phyloP scores from a whole-genome alignment of 2,888 invertebrate genomes.

The Lasioglossum lativentre region DNA sequence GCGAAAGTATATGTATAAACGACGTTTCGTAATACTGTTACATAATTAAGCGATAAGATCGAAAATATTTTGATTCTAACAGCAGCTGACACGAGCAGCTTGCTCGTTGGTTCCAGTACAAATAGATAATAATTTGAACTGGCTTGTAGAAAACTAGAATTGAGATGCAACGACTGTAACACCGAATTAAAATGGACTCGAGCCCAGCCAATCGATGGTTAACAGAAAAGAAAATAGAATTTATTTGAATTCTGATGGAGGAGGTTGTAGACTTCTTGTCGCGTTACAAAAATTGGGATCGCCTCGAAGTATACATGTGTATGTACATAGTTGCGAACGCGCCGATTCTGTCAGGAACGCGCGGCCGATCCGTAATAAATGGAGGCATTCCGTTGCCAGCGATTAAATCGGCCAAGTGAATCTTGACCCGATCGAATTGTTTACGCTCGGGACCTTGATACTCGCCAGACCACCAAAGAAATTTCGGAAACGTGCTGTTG shows the following conservation, averaged over 20 bases:
- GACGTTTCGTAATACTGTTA: background rate
- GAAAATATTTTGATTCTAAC: background rate
- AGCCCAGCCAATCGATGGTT: no score
- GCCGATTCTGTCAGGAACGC: background rate
- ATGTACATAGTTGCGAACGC: background rate
- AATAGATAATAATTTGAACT: background rate
- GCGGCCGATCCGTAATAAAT: background rate
- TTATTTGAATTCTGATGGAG: background rate
- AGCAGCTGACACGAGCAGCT: background rate
- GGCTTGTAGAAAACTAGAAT: background rate
- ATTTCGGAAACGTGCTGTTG: constrained; percentile 40
- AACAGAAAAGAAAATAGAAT: background rate
- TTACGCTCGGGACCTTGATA: constrained; percentile 47
- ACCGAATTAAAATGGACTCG: background rate
- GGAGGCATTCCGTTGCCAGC: constrained; percentile 11
- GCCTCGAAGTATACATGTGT: no score
- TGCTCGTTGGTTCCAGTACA: background rate
- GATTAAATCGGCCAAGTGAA: constrained; percentile 40
- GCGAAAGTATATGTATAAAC: background rate
- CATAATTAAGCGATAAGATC: background rate
- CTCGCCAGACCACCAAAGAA: constrained; percentile 56
- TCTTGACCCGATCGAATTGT: constrained; percentile 55
- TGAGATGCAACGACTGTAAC: background rate
- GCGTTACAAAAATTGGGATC: background rate
- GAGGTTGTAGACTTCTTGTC: background rate